phyloP scores from a whole-genome alignment of 2,888 invertebrate species.

The Nymphalis c-album region DNA sequence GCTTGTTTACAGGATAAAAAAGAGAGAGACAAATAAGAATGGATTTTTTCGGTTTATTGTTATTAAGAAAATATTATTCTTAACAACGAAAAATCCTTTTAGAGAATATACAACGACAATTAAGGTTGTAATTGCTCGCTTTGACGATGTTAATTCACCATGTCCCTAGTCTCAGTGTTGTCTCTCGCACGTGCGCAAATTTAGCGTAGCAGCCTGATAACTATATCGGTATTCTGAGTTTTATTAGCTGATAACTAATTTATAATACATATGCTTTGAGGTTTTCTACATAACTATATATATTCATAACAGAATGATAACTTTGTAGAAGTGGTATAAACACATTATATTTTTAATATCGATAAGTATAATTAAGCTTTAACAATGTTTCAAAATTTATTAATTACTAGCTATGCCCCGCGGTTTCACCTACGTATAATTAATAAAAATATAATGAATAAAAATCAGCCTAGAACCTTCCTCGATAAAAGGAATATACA shows the following conservation, averaged over 20 bases:
- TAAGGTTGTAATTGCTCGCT: not conserved
- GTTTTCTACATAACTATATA: not conserved
- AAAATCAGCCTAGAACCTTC: too few relatives aligned
- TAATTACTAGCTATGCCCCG: too few relatives aligned
- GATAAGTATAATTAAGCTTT: too few relatives aligned
- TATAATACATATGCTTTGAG: conserved; percentile 21
- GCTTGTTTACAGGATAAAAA: too few relatives aligned
- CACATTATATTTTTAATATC: too few relatives aligned
- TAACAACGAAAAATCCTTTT: not conserved
- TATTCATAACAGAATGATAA: not conserved
- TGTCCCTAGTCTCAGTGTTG: conserved; percentile 39
- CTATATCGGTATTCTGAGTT: conserved; percentile 55
- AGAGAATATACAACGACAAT: conserved; percentile 12
- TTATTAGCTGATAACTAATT: conserved; percentile 45
- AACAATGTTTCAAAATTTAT: too few relatives aligned
- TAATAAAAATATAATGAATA: too few relatives aligned
- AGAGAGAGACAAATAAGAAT: too few relatives aligned
- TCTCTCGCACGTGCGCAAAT: conserved; percentile 46
- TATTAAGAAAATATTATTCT: too few relatives aligned
- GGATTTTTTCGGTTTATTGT: too few relatives aligned
- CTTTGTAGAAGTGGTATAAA: not conserved
- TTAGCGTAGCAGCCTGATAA: conserved; percentile 56
- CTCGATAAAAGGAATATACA: too few relatives aligned
- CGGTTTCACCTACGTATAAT: too few relatives aligned
- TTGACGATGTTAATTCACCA: not conserved